phyloP scores from a whole-genome alignment of 2,113 vertebrate species.

The Pardalotus punctatus region DNA sequence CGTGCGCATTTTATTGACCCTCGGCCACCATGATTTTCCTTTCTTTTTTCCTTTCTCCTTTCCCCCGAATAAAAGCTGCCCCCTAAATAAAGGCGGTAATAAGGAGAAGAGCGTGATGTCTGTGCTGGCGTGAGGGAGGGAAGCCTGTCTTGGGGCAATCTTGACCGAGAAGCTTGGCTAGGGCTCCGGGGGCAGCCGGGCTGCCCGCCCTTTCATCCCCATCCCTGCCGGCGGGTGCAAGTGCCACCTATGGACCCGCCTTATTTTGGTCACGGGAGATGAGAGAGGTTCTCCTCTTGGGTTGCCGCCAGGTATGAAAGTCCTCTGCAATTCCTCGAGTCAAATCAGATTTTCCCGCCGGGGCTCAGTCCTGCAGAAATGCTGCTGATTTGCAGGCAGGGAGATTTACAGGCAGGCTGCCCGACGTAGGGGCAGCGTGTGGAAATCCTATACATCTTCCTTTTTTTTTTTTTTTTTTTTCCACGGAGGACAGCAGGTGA shows the following conservation, averaged over 20 bases:
- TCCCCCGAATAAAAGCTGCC: constrained; percentile 15
- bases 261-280: neutral
- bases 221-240: neutral
- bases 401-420: no score
- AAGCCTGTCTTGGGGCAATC: neutral
- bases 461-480: neutral
- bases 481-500: neutral
- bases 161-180: neutral
- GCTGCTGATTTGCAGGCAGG: neutral
- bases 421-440: neutral
- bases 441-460: neutral
- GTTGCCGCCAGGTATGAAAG: neutral
- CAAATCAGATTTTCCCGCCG: neutral
- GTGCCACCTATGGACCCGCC: neutral
- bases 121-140: neutral
- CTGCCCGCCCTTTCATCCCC: neutral
- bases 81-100: constrained; percentile 12
- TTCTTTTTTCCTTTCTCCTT: neutral
- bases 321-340: neutral
- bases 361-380: neutral
- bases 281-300: neutral
- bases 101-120: neutral
- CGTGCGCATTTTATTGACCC: neutral
- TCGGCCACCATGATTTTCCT: neutral
- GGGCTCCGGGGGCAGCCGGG: neutral